phyloP scores from a whole-genome alignment of 2,797 vertebrate genomes.

The Melanotaenia parkinsoni region DNA sequence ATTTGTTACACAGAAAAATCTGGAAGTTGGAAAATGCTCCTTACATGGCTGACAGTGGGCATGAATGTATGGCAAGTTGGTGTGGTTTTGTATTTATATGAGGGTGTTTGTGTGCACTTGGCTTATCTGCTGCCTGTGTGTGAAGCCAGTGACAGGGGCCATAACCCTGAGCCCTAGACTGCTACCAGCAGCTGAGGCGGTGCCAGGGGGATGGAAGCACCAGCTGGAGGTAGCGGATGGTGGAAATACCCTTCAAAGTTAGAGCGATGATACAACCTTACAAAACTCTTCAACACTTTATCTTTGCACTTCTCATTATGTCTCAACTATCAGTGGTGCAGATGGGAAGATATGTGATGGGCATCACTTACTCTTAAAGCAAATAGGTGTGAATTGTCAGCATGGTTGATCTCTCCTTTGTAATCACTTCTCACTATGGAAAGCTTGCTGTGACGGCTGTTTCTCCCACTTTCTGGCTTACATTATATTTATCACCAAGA shows the following conservation, averaged over 20 bases:
- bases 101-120: conserved; percentile 25
- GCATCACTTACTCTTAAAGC: conserved; percentile 58
- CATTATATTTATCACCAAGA: conserved; percentile 49
- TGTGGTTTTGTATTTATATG: conserved; percentile 21
- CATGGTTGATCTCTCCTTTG: conserved; percentile 36
- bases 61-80: background rate
- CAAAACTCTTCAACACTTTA: conserved; percentile 60
- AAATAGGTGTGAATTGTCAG: conserved; percentile 47
- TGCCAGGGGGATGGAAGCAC: conserved; percentile 50
- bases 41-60: background rate
- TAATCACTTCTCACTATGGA: conserved; percentile 31
- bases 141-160: conserved; percentile 58
- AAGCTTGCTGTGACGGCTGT: background rate
- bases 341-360: conserved; percentile 60
- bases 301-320: conserved; percentile 66
- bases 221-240: conserved; percentile 66
- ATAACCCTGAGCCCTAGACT: conserved; percentile 51
- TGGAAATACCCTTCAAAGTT: conserved; percentile 68
- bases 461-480: conserved; percentile 16
- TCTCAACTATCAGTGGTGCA: conserved; percentile 50
- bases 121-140: conserved; percentile 45
- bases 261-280: conserved; percentile 56
- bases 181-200: conserved; percentile 52
- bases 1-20: background rate
- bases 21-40: conserved; percentile 33